A percentile compares a stretch with the other conserved stretches of the same genome.
These are phyloP conservation scores for Sipha maydis DNA, from an alignment of 2,888 invertebrate species.

Conservation along the genomic window DNA sequence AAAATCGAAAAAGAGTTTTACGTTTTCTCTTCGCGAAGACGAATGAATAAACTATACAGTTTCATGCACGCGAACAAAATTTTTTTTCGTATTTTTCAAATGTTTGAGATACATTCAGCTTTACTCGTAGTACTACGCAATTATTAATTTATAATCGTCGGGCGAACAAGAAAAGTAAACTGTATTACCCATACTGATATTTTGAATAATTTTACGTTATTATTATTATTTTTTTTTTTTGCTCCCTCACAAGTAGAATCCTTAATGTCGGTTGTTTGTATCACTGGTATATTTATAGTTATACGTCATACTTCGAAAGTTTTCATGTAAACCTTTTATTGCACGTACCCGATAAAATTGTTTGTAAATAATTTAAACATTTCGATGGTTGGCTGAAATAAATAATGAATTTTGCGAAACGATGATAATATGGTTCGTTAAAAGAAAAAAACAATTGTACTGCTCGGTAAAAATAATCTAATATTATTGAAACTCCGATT, in stretches of 20 bases:
- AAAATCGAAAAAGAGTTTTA: too few relatives aligned
- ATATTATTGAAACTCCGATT: background rate
- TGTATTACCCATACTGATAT: background rate
- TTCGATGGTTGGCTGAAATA: background rate
- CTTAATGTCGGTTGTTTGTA: background rate
- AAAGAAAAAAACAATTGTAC: background rate
- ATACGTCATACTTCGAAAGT: background rate
- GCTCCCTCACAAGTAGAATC: background rate
- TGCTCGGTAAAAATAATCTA: background rate
- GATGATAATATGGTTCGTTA: background rate
- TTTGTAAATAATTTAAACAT: background rate
- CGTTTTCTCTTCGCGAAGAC: background rate
- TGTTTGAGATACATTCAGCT: background rate
- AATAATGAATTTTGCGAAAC: background rate
- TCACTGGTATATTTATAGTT: background rate
- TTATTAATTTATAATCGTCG: conserved; percentile 3
- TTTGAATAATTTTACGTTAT: conserved; percentile 13
- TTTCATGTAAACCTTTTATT: background rate
- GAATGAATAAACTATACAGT: background rate
- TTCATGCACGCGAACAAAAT: background rate
- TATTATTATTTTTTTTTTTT: background rate
- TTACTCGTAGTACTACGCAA: background rate
- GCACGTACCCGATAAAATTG: background rate
- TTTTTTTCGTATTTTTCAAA: background rate
- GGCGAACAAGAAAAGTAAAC: background rate